phyloP scores from a whole-genome alignment of 2,888 invertebrate genomes.

The Parnassius glacialis region DNA sequence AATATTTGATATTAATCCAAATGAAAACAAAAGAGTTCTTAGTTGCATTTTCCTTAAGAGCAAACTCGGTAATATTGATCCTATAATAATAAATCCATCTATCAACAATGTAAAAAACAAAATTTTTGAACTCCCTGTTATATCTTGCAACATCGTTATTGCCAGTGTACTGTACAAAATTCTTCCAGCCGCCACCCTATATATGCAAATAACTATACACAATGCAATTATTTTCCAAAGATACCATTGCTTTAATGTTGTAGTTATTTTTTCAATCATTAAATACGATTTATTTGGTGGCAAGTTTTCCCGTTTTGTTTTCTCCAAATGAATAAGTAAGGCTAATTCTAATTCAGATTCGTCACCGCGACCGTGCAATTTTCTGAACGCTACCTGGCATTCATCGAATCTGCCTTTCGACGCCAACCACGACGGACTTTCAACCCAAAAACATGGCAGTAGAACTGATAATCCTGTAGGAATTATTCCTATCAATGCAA shows the following conservation, averaged over 20 bases:
- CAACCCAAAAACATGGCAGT: constrained; percentile 31
- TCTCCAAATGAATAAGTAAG: constrained; percentile 14
- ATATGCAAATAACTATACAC: constrained; percentile 23
- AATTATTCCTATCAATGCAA: constrained; percentile 31
- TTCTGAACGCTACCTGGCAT: constrained; percentile 25
- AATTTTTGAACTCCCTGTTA: constrained; percentile 30
- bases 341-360: constrained; percentile 24
- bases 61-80: constrained; percentile 27
- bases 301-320: constrained; percentile 10
- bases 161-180: constrained; percentile 31
- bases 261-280: constrained; percentile 16
- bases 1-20: constrained; percentile 29
- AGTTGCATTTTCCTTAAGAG: constrained; percentile 29
- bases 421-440: constrained; percentile 36
- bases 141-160: constrained; percentile 31
- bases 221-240: constrained; percentile 29
- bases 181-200: constrained; percentile 30
- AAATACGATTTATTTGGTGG: constrained; percentile 17
- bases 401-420: constrained; percentile 33
- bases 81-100: constrained; percentile 30
- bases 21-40: constrained; percentile 27
- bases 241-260: constrained; percentile 26
- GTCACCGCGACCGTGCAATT: constrained; percentile 24
- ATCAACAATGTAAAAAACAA: constrained; percentile 30
- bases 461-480: constrained; percentile 26